These are phyloP conservation scores for Grallaria varia DNA, from an alignment of 2,113 vertebrate genomes.

Conservation along the genomic window DNA sequence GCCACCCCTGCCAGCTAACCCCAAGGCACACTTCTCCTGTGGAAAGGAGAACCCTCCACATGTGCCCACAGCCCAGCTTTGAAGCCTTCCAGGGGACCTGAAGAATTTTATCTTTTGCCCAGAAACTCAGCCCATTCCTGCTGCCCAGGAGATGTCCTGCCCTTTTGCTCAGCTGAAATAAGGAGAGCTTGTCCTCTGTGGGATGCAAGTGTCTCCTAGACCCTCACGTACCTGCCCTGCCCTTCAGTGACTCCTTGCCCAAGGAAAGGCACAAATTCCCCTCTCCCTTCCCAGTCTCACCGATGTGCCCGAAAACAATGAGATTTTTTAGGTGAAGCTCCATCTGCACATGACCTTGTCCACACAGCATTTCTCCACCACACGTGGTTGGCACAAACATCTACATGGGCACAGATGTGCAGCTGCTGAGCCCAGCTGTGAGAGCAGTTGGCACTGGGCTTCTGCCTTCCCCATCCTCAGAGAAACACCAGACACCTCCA, in stretches of 20 bases:
- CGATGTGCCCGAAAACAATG: neutral
- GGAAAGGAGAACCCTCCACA: neutral
- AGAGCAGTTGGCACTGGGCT: neutral
- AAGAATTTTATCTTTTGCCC: neutral
- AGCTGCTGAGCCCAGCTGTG: neutral
- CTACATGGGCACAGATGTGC: rapidly evolving
- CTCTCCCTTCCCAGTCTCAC: neutral
- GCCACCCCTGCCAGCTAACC: neutral
- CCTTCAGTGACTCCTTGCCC: neutral
- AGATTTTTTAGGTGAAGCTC: neutral
- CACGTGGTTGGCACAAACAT: neutral
- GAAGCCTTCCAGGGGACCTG: neutral
- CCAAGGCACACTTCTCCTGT: neutral
- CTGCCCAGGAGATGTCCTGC: neutral
- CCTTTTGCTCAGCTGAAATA: neutral
- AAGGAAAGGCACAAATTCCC: neutral
- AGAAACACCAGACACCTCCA: neutral
- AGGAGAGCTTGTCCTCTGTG: neutral
- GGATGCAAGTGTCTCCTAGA: neutral
- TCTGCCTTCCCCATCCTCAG: neutral
- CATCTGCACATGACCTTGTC: neutral
- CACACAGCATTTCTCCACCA: neutral
- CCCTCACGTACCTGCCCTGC: neutral
- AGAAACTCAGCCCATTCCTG: neutral
- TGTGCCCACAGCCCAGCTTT: neutral